phyloP scores from a whole-genome alignment of 1,140 invertebrate species.

The Lordiphosa stackelbergi region DNA sequence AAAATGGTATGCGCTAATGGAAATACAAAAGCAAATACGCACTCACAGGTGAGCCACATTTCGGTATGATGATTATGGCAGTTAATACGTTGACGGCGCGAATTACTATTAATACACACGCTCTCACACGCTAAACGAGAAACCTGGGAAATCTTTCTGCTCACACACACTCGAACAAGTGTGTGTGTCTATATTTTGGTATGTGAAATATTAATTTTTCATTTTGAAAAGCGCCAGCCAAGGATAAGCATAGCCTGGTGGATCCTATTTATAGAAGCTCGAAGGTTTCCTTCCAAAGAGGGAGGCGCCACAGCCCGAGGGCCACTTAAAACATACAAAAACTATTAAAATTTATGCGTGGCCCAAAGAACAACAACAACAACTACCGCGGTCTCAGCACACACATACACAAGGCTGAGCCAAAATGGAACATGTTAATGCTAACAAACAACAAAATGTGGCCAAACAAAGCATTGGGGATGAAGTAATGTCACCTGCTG shows the following conservation, averaged over 20 bases:
- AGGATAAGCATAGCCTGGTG: constrained; percentile 42
- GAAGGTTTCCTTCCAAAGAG: constrained; percentile 12
- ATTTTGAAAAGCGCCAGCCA: constrained; percentile 56
- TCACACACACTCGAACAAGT: too few relatives aligned
- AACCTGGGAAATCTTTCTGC: too few relatives aligned
- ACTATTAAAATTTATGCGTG: constrained; percentile 72
- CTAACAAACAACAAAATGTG: constrained; percentile 55
- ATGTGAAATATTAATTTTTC: constrained; percentile 56
- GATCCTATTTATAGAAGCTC: constrained; percentile 51
- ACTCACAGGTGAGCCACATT: constrained; percentile 37
- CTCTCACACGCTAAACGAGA: too few relatives aligned
- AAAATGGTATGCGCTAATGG: constrained; percentile 63
- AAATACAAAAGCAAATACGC: constrained; percentile 27
- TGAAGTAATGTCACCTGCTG: constrained; percentile 51
- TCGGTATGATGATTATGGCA: constrained; percentile 50
- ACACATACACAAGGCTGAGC: constrained; percentile 1
- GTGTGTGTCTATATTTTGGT: constrained; percentile 47
- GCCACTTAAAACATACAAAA: constrained; percentile 59
- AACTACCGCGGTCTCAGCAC: constrained; percentile 28
- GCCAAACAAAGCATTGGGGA: constrained; percentile 23
- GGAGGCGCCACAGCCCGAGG: constrained; percentile 15
- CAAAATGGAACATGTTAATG: constrained; percentile 55
- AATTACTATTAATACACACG: too few relatives aligned
- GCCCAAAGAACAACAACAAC: constrained; percentile 22
- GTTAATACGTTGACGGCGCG: constrained; percentile 16